phyloP scores from a whole-genome alignment of 1,140 invertebrate species.

The Drosophila serrata region DNA sequence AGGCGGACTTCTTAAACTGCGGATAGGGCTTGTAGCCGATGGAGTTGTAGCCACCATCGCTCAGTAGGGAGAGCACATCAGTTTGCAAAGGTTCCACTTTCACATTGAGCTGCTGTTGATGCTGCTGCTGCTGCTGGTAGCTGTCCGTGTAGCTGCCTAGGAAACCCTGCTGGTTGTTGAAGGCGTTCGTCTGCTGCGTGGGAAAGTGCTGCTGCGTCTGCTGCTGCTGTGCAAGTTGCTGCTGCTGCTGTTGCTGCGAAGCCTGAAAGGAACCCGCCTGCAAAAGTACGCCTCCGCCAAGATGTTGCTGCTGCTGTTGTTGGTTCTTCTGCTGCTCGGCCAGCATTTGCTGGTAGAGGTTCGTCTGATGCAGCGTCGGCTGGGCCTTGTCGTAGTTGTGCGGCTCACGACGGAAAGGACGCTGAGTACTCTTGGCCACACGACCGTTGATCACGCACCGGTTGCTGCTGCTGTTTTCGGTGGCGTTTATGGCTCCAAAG shows the following conservation, averaged over 20 bases:
- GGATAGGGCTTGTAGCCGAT: conserved; percentile 84
- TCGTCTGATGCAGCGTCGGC: conserved; percentile 84
- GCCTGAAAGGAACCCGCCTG: conserved; percentile 56
- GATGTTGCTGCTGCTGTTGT: conserved; percentile 64
- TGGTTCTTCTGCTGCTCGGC: conserved; percentile 80
- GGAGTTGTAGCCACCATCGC: conserved; percentile 58
- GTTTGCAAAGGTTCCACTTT: conserved; percentile 72
- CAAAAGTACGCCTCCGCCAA: conserved; percentile 50
- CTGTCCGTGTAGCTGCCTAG: conserved; percentile 56
- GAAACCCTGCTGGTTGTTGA: conserved; percentile 63
- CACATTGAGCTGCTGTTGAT: conserved; percentile 64
- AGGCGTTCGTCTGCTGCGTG: conserved; percentile 59
- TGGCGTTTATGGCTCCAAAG: conserved; percentile 49
- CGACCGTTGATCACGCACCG: conserved; percentile 83
- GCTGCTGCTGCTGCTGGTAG: conserved; percentile 68
- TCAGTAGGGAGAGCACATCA: conserved; percentile 66
- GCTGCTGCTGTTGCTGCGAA: conserved; percentile 55
- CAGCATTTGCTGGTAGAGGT: conserved; percentile 83
- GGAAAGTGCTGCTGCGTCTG: conserved; percentile 69
- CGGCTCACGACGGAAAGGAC: conserved; percentile 77
- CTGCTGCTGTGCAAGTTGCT: conserved; percentile 59
- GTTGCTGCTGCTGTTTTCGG: conserved; percentile 60
- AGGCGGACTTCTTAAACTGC: conserved; percentile 80
- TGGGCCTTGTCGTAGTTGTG: conserved; percentile 85
- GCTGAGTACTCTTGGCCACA: conserved; percentile 75